Conservation (phyloP, 2,797 vertebrate species). For the Falco berigora region DNA sequence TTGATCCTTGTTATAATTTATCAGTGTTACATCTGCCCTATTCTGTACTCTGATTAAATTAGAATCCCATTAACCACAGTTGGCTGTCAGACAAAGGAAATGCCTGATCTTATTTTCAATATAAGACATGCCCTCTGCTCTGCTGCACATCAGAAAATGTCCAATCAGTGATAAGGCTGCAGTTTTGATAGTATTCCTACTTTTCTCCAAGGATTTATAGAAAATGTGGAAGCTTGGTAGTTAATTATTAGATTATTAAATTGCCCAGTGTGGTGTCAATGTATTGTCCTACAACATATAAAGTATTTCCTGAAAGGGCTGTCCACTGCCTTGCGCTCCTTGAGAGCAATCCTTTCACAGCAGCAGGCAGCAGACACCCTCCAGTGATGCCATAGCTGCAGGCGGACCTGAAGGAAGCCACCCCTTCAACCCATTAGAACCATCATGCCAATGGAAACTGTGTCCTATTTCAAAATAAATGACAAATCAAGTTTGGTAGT, state of each 20-base stretch:
- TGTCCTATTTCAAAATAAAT: neutral
- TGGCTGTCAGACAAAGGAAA: constrained; percentile 46
- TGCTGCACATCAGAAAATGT: neutral
- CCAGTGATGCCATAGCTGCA: neutral
- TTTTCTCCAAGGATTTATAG: neutral
- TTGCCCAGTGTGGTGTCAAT: neutral
- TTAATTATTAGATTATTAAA: neutral
- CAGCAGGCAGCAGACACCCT: neutral
- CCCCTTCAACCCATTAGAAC: neutral
- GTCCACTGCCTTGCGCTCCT: neutral
- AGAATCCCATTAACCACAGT: constrained; percentile 32
- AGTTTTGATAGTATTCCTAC: neutral
- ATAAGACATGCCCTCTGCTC: neutral
- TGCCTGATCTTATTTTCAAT: constrained; percentile 21
- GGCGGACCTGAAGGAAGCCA: neutral
- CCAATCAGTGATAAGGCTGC: neutral
- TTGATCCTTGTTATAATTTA: constrained; percentile 32
- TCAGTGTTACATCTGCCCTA: neutral
- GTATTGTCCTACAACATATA: neutral
- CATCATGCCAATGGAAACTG: neutral
- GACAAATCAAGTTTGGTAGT: neutral
- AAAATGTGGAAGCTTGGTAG: neutral
- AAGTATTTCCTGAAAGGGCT: neutral
- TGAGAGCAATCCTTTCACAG: rapidly evolving
- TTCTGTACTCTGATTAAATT: constrained; percentile 40